These are phyloP conservation scores for Dilophus febrilis DNA, from an alignment of 2,888 invertebrate genomes.

Conservation along the genomic window DNA sequence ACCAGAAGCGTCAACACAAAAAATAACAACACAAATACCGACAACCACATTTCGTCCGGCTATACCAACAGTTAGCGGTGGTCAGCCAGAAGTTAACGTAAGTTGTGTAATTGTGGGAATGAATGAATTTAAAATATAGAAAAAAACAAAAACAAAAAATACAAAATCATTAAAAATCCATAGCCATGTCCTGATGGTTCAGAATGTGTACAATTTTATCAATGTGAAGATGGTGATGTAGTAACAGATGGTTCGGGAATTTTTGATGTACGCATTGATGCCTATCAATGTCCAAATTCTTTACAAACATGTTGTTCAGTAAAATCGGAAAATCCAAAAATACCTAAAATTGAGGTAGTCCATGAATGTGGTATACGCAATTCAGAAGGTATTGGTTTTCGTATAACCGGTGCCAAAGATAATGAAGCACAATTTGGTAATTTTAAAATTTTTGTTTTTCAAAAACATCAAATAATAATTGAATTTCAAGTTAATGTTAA, in stretches of 20 bases:
- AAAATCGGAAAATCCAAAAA: conserved; percentile 17
- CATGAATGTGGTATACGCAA: conserved; percentile 52
- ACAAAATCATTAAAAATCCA: too few species aligned
- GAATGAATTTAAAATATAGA: too few species aligned
- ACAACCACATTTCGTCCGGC: too few species aligned
- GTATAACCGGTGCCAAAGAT: conserved; percentile 44
- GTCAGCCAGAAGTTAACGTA: too few species aligned
- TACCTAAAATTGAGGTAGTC: conserved; percentile 13
- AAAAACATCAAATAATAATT: too few species aligned
- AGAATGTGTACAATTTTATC: conserved; percentile 64
- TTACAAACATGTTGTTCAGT: conserved; percentile 22
- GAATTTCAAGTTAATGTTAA: too few species aligned
- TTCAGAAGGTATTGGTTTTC: conserved; percentile 49
- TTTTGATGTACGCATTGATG: conserved; percentile 54
- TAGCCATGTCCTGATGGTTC: conserved; percentile 28
- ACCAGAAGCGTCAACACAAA: too few species aligned
- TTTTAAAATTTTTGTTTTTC: background rate
- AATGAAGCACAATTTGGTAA: conserved; percentile 41
- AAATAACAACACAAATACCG: too few species aligned
- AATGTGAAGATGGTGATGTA: conserved; percentile 47
- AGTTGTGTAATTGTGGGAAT: too few species aligned
- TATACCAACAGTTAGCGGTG: too few species aligned
- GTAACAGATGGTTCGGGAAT: conserved; percentile 53
- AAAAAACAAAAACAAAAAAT: too few species aligned
- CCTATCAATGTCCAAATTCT: conserved; percentile 6